Evolutionary conservation across 1,140 invertebrate genomes (phyloP), one percentile per base, ranked within the genome.

Genomic region (Drosophila pectinifera): DNA sequence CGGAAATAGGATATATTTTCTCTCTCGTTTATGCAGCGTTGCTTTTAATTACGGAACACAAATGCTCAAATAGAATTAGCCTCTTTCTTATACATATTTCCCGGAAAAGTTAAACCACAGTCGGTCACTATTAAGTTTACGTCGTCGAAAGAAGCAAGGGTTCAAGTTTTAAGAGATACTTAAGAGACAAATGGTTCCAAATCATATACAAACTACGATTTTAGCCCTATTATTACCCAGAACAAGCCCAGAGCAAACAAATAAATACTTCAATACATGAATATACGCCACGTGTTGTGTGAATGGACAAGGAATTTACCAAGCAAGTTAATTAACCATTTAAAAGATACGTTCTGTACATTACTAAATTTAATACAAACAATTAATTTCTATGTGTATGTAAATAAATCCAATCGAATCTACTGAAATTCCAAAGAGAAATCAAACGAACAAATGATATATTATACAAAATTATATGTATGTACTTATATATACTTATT

Each of bases 401-500:
- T 86, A 86, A 86, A 86, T 86, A 86, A 84, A 42, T 5, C 20
- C 49, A 80, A 85, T 46, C 54, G 53, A 62, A 82, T 57, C 49
- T 55, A 63, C 63, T 43, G 14, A 67, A 80, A 76, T 36, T 65
- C 59, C 73, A 53, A 56, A 59, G 46, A 64, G 34, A 48, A 55
- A 57, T 62, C 48, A 64, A 61, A 78, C 53, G 45, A 55, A 73
- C 18, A 51, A 46, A 70, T 38, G 72, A 80, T 73, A 75, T 68
- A 85, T 75, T 75, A 78, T 69, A 86, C 61, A 58, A 53, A 67
- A 81, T 65, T 43, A 73, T 63, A 77, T 81, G 57, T 79, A 74
- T 74, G 63, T 86, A 82, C 76, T 68, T 62, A 80, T 81, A 78
- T 83, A 86, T 82, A 88, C 77, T 75, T 82, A 79, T 65, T 55